A percentile compares a stretch with the other conserved stretches of the same genome.
These are phyloP conservation scores for Lepidurus couesii DNA, from an alignment of 1,140 invertebrate species.

Conservation along the genomic window DNA sequence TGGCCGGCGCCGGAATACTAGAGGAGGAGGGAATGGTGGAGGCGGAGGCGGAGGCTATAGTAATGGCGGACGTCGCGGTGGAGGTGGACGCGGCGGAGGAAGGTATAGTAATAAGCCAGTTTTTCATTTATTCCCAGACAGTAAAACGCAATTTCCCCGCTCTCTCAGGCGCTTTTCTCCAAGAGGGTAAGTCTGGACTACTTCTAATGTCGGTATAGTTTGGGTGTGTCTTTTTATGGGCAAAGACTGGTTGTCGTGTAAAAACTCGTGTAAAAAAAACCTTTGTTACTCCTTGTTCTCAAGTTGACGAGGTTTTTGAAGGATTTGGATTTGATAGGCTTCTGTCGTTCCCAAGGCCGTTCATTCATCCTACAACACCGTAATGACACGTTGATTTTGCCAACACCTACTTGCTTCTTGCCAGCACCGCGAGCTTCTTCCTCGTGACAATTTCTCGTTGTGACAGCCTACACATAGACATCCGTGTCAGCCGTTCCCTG, in stretches of 20 bases:
- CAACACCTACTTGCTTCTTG: constrained; percentile 16
- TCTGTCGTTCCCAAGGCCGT: constrained; percentile 17
- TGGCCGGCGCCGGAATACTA: constrained; percentile 51
- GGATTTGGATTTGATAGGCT: constrained; percentile 19
- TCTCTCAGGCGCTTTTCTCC: not conserved
- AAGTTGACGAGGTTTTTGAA: constrained; percentile 9
- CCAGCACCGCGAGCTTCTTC: constrained; percentile 20
- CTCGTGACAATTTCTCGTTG: constrained; percentile 14
- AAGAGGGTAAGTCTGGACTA: not conserved
- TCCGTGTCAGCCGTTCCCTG: constrained; percentile 12
- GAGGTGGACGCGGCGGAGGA: constrained; percentile 47
- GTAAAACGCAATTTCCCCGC: not conserved
- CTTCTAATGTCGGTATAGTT: not conserved
- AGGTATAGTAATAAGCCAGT: not conserved
- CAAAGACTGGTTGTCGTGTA: constrained; percentile 9
- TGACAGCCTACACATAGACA: not conserved
- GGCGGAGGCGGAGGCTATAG: constrained; percentile 45
- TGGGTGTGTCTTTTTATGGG: not conserved
- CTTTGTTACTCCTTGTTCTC: not conserved
- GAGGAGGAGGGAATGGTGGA: constrained; percentile 50
- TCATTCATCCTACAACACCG: constrained; percentile 1
- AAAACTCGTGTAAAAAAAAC: not conserved
- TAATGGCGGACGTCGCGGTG: constrained; percentile 37
- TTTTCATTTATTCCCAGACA: not conserved
- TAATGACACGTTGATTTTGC: constrained; percentile 19